Conservation (phyloP, 1,140 invertebrate species). For the Orchestia grillus region DNA sequence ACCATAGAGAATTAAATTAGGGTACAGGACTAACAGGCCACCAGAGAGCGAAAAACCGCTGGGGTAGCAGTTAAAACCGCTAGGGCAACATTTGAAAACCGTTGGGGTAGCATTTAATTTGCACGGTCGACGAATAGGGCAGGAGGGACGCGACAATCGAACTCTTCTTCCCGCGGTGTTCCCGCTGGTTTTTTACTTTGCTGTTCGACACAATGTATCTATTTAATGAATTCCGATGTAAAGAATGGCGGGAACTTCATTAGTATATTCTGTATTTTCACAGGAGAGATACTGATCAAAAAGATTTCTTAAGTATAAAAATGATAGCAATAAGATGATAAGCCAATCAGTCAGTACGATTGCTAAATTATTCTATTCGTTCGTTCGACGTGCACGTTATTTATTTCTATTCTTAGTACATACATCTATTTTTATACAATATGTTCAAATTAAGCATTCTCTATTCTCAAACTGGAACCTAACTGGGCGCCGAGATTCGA, state of each 20-base stretch:
- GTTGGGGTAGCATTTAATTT: too few species aligned
- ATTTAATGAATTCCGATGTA: neutral
- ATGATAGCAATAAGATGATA: slow-evolving; percentile 12
- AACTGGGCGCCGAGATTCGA: neutral
- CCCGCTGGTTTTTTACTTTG: too few species aligned
- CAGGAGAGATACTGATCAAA: slow-evolving; percentile 25
- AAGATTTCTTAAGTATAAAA: neutral
- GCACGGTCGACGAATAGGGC: too few species aligned
- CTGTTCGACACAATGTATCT: neutral
- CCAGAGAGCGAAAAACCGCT: too few species aligned
- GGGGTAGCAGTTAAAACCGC: too few species aligned
- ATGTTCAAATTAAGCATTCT: neutral
- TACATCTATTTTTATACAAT: slow-evolving; percentile 32
- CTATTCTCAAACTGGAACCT: neutral
- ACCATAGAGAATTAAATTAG: too few species aligned
- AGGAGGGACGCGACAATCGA: too few species aligned
- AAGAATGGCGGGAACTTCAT: neutral
- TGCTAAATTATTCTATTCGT: slow-evolving; percentile 36
- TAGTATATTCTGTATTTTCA: neutral
- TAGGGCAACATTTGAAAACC: too few species aligned
- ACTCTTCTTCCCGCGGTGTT: too few species aligned
- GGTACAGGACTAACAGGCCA: too few species aligned
- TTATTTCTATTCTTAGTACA: slow-evolving; percentile 36
- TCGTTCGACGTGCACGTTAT: slow-evolving; percentile 4
- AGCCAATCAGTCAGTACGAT: slow-evolving; percentile 36